Conservation (phyloP, 1,140 invertebrate genomes). For the Gryllus bimaculatus region DNA sequence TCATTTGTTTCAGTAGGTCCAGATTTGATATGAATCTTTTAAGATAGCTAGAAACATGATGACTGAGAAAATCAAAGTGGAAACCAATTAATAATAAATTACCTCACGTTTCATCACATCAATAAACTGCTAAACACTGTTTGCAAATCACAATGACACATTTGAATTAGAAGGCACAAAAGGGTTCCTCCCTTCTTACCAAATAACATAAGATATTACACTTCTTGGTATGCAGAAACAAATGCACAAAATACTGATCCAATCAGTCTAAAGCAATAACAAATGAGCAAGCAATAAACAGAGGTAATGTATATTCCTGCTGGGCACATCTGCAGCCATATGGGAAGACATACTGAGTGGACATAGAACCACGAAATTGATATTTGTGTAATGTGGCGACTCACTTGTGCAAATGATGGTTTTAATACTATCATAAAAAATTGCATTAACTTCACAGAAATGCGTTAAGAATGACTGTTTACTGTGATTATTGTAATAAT, state of each 20-base stretch:
- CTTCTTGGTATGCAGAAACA: slow-evolving; percentile 11
- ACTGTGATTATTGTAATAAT: not conserved
- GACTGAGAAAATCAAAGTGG: not conserved
- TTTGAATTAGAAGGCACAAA: not conserved
- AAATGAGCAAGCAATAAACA: slow-evolving; percentile 11
- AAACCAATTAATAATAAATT: not conserved
- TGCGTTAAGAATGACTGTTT: not conserved
- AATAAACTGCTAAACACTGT: not conserved
- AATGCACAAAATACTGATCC: slow-evolving; percentile 13
- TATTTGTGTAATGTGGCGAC: not conserved
- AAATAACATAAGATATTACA: not conserved
- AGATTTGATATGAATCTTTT: not conserved
- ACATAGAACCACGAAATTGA: not conserved
- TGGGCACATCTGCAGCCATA: not conserved
- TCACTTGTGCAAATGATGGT: not conserved
- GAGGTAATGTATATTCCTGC: not conserved
- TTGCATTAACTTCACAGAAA: not conserved
- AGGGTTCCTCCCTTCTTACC: not conserved
- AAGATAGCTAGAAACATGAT: not conserved
- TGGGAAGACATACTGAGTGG: not conserved
- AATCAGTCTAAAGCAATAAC: slow-evolving; percentile 15
- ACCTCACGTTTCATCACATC: not conserved
- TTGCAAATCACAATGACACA: slow-evolving; percentile 1
- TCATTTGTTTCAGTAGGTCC: not conserved
- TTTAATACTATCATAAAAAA: not conserved